phyloP scores from a whole-genome alignment of 1,140 invertebrate genomes.

The Bombus turneri region DNA sequence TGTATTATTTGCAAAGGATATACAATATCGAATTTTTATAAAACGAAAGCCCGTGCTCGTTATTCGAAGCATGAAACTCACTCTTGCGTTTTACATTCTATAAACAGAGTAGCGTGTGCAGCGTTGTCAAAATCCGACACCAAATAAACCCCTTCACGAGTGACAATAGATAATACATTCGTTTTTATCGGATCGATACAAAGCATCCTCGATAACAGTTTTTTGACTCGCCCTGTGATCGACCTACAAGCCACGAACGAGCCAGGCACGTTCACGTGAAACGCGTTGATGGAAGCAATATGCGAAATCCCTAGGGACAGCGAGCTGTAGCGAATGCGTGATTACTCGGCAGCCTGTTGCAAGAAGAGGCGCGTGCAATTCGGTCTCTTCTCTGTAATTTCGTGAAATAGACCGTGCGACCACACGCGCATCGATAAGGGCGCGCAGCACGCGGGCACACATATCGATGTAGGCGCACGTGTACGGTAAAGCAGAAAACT shows the following conservation, averaged over 20 bases:
- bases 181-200: background rate
- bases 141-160: background rate
- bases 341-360: constrained; percentile 37
- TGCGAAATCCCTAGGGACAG: constrained; percentile 29
- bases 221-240: background rate
- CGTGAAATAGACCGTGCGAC: constrained; percentile 46
- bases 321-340: constrained; percentile 32
- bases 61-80: background rate
- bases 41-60: background rate
- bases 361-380: constrained; percentile 25
- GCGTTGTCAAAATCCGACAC: no score
- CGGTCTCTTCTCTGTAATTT: constrained; percentile 48
- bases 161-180: background rate
- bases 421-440: constrained; percentile 6
- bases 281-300: constrained; percentile 26
- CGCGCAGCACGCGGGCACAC: background rate
- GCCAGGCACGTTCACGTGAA: background rate
- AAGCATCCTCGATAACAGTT: background rate
- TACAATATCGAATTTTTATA: background rate
- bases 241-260: background rate
- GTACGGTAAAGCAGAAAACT: background rate
- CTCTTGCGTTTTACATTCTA: background rate
- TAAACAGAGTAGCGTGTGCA: background rate
- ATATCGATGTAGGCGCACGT: background rate
- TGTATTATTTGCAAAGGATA: background rate